phyloP scores from a whole-genome alignment of 2,113 vertebrate genomes.

The Rhinopomastus cyanomelas region DNA sequence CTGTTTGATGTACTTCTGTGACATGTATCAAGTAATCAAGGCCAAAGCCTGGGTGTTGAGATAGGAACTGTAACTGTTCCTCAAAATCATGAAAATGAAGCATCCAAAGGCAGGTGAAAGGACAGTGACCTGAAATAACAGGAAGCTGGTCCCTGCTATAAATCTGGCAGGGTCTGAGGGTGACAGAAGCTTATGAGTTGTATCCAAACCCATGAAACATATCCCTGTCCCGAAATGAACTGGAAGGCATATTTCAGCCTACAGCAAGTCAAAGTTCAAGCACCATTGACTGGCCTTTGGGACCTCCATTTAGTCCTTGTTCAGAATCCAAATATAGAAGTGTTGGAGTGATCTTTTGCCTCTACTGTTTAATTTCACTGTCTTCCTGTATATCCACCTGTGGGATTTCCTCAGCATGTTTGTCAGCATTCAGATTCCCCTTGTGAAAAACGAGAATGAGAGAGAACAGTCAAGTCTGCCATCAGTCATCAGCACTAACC shows the following conservation, averaged over 20 bases:
- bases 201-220: conserved; percentile 7
- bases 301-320: background rate
- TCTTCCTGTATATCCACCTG: background rate
- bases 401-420: background rate
- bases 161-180: background rate
- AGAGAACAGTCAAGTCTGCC: background rate
- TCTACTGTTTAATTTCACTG: background rate
- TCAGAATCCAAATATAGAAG: background rate
- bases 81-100: background rate
- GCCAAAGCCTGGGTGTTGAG: background rate
- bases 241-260: background rate
- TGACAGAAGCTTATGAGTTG: background rate
- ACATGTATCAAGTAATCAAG: background rate
- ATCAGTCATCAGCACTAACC: background rate
- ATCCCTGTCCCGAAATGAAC: background rate
- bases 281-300: background rate
- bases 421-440: background rate
- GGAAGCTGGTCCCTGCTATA: background rate
- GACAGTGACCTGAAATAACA: conserved; percentile 9
- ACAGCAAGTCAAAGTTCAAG: background rate
- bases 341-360: background rate
- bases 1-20: background rate
- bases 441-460: background rate
- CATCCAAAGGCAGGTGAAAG: background rate
- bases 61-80: background rate